A percentile compares a stretch with the other conserved stretches of the same genome.
Conservation (phyloP, 2,113 vertebrate species). For the Ceyx cyanopectus region DNA sequence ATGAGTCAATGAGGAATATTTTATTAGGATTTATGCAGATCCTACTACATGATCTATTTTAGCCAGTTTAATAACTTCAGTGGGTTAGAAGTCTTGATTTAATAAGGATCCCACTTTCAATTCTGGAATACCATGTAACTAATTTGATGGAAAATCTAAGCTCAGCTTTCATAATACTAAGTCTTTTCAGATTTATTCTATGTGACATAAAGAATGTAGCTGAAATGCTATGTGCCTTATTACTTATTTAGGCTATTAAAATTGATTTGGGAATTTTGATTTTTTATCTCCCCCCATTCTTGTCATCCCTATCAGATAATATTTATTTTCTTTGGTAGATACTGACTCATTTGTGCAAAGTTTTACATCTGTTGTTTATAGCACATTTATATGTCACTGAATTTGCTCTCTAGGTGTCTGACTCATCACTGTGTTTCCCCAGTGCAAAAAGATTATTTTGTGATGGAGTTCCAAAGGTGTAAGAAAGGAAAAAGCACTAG, state of each 20-base stretch:
- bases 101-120: not conserved
- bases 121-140: not conserved
- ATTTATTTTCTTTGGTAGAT: constrained; percentile 9
- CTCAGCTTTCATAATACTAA: constrained; percentile 39
- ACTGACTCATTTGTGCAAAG: constrained; percentile 32
- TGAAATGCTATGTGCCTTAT: constrained; percentile 18
- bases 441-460: not conserved
- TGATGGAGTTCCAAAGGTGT: not conserved
- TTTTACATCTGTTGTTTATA: constrained; percentile 54
- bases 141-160: constrained; percentile 3
- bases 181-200: not conserved
- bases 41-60: not conserved
- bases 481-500: not conserved
- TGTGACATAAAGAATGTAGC: not conserved
- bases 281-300: not conserved
- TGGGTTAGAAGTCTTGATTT: not conserved
- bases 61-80: not conserved
- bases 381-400: constrained; percentile 24
- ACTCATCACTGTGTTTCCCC: constrained; percentile 21
- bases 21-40: not conserved
- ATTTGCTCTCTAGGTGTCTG: not conserved
- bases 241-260: not conserved
- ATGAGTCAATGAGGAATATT: not conserved
- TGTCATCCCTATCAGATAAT: not conserved
- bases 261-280: not conserved